These are phyloP conservation scores for Murina feae DNA, from an alignment of 2,113 vertebrate genomes.

Conservation along the genomic window DNA sequence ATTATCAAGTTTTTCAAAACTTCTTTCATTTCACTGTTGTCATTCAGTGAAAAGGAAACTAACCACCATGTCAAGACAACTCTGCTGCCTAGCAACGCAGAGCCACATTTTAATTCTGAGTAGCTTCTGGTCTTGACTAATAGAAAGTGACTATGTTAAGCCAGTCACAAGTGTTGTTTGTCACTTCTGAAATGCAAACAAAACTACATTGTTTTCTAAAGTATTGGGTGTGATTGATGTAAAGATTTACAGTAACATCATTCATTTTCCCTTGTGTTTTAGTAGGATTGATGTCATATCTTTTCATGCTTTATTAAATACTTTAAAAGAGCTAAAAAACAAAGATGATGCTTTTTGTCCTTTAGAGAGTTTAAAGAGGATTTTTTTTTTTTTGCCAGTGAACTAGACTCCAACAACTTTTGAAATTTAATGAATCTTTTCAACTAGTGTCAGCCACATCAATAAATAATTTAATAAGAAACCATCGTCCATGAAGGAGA, in stretches of 20 bases:
- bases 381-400: conserved; percentile 70
- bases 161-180: conserved; percentile 98
- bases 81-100: conserved; percentile 98
- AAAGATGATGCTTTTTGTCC: conserved; percentile 88
- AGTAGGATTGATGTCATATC: conserved; percentile 97
- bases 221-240: conserved; percentile 93
- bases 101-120: conserved; percentile 98
- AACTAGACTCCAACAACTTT: conserved; percentile 81
- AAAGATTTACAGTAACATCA: conserved; percentile 95
- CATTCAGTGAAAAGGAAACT: conserved; percentile 99
- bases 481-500: conserved; percentile 80
- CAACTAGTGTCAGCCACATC: conserved; percentile 84
- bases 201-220: conserved; percentile 97
- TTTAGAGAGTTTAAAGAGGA: conserved; percentile 79
- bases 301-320: conserved; percentile 97
- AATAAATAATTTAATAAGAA: conserved; percentile 94
- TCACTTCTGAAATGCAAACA: conserved; percentile 99
- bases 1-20: conserved; percentile 99
- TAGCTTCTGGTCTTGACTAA: conserved; percentile 97
- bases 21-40: conserved; percentile 99
- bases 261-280: conserved; percentile 96
- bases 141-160: conserved; percentile 99
- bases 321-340: conserved; percentile 87
- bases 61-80: conserved; percentile 99
- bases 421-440: conserved; percentile 91